Base-by-base conservation (phyloP, 2,797 vertebrate genomes). In the Sebastes cheni region DNA sequence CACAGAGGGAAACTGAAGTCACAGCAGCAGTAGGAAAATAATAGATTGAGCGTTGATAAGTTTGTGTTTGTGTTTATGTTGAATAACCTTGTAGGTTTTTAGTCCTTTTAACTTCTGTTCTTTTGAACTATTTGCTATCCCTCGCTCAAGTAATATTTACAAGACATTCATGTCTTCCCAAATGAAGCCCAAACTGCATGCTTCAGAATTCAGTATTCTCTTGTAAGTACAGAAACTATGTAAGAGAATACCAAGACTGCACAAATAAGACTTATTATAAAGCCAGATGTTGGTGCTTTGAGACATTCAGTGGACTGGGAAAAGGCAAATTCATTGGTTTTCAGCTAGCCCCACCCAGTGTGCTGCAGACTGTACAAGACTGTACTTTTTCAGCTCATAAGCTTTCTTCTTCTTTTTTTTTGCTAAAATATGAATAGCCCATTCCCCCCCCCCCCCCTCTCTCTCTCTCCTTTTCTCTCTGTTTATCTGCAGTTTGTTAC, bases 311-410 rank as follows among this genome's bases (percentile, higher is more conserved):
- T 25, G 8, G 10, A n/a, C n/a, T 27, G 6, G 2, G 8, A 78
- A 70, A 72, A 67, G 32, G 22, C n/a, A 59, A 52, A 77, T 66
- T 50, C 25, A 66, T 56, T 59, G 46, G 55, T 73, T 90, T 80
- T 71, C 77, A 83, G 67, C 72, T 83, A 79, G 72, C 80, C 60
- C 80, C 77, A 84, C 67, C 72, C 86, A 82, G 86, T 84, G 79
- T 71, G 72, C 65, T 79, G 42, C 61, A 52, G 27, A 84, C 61
- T 72, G 81, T 73, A 84, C 58, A 69, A 32, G 75, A 82, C 64
- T 70, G 36, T 16, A 32, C 27, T 12, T 67, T 67, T 72, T 54
- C 54, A 56, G 16, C 25, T 65, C 50, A 54, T 22, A 4, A 81
- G 23, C 20, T 10, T 55, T 66, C 30, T 42, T 61, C 55, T 54